Evolutionary conservation across 2,888 invertebrate species (phyloP).

Genomic region (Caenorhabditis plicata): DNA sequence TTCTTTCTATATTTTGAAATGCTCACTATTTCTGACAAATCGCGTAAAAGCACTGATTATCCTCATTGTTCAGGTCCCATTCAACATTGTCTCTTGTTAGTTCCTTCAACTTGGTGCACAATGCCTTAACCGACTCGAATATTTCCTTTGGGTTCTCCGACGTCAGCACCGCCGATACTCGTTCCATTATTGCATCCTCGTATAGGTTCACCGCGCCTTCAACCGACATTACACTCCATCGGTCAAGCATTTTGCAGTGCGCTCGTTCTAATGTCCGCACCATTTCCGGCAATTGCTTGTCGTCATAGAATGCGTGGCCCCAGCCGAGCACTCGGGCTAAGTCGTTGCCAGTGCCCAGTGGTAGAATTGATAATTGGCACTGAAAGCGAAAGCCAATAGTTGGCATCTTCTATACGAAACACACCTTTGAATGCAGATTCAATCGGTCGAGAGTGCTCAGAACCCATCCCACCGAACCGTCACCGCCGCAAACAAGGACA

Average conservation of each 20-base stretch:
- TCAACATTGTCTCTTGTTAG: slow-evolving; percentile 66
- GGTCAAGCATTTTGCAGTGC: slow-evolving; percentile 94
- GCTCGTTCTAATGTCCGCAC: slow-evolving; percentile 92
- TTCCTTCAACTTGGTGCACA: slow-evolving; percentile 81
- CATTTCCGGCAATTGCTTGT: slow-evolving; percentile 86
- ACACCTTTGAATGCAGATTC: slow-evolving; percentile 74
- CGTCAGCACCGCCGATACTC: slow-evolving; percentile 33
- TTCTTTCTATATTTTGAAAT: not conserved
- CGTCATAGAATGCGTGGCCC: slow-evolving; percentile 94
- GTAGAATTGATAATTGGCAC: slow-evolving; percentile 90
- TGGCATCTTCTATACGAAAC: not conserved
- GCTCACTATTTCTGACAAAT: not conserved
- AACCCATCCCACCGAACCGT: slow-evolving; percentile 97
- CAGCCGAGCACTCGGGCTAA: slow-evolving; percentile 90
- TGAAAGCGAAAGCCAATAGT: slow-evolving; percentile 67
- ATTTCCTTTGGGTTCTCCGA: slow-evolving; percentile 42
- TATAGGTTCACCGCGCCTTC: slow-evolving; percentile 61
- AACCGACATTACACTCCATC: slow-evolving; percentile 94
- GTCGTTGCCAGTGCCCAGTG: slow-evolving; percentile 93
- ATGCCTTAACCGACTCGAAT: slow-evolving; percentile 65
- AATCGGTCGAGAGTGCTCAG: slow-evolving; percentile 91
- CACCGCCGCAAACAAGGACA: slow-evolving; percentile 93
- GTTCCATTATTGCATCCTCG: slow-evolving; percentile 63
- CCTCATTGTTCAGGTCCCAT: not conserved
- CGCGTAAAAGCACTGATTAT: not conserved